A percentile compares a stretch with the other conserved stretches of the same genome.
phyloP scores from a whole-genome alignment of 2,113 vertebrate species.

The Ranitomeya variabilis region DNA sequence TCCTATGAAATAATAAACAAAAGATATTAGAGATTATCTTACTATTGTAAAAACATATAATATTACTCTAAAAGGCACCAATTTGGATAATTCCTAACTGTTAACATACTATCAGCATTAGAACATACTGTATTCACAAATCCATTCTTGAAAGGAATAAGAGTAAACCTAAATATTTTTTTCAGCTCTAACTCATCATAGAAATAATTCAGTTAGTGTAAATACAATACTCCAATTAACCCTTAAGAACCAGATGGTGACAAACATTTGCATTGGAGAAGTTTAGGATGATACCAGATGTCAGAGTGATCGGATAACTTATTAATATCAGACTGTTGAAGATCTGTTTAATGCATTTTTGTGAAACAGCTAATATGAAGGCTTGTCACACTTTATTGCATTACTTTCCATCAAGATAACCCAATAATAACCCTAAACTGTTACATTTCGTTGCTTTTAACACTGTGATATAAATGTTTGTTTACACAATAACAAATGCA shows the following conservation, averaged over 20 bases:
- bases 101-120: not conserved
- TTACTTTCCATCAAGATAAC: not conserved
- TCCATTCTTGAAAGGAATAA: not conserved
- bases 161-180: not conserved
- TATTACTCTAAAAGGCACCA: too few relatives aligned
- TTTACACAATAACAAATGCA: not conserved
- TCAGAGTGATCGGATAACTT: conserved; percentile 1
- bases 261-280: not conserved
- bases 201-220: not conserved
- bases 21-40: not conserved
- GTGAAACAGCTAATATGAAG: not conserved
- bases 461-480: not conserved
- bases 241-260: conserved; percentile 32
- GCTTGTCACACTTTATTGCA: not conserved
- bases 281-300: not conserved
- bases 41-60: not conserved
- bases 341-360: not conserved
- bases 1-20: not conserved
- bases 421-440: not conserved
- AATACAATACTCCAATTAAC: conserved; percentile 35
- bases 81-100: not conserved
- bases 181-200: not conserved
- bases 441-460: not conserved
- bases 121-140: not conserved
- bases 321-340: not conserved